phyloP scores from a whole-genome alignment of 2,113 vertebrate species.

The Nasalis larvatus region DNA sequence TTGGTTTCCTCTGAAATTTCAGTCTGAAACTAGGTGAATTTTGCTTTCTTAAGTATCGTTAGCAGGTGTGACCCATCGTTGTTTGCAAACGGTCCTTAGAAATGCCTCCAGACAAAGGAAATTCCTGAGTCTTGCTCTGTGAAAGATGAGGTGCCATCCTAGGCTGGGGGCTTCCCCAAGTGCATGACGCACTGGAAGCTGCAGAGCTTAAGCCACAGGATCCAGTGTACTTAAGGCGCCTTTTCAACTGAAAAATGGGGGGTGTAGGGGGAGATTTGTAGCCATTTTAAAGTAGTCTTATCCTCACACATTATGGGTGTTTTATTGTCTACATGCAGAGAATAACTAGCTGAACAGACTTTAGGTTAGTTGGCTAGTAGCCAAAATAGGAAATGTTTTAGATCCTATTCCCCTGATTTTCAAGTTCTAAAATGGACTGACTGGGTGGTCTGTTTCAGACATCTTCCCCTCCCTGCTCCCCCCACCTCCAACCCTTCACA shows the following conservation, averaged over 20 bases:
- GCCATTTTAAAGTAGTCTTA: not conserved
- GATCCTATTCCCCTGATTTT: not conserved
- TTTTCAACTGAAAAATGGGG: not conserved
- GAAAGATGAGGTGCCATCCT: not conserved
- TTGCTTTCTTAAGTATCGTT: not conserved
- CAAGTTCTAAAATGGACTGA: slow-evolving; percentile 23
- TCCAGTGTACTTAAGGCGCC: not conserved
- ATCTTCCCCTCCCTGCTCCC: not conserved
- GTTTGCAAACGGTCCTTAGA: not conserved
- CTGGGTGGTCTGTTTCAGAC: slow-evolving; percentile 19
- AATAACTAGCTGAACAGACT: not conserved
- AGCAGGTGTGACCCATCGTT: not conserved
- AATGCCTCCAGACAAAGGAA: not conserved
- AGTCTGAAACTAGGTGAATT: not conserved
- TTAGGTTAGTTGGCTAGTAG: slow-evolving; percentile 21
- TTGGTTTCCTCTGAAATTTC: not conserved
- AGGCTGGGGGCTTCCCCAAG: not conserved
- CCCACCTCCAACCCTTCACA: not conserved
- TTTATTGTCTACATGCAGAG: slow-evolving; percentile 1
- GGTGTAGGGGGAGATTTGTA: not conserved
- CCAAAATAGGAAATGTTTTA: slow-evolving; percentile 43
- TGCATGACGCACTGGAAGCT: rapidly evolving
- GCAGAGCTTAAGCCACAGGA: not conserved
- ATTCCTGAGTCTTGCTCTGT: not conserved
- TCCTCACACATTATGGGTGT: not conserved